Base-by-base conservation (phyloP, 2,797 vertebrate genomes). In the Alouatta caraya region DNA sequence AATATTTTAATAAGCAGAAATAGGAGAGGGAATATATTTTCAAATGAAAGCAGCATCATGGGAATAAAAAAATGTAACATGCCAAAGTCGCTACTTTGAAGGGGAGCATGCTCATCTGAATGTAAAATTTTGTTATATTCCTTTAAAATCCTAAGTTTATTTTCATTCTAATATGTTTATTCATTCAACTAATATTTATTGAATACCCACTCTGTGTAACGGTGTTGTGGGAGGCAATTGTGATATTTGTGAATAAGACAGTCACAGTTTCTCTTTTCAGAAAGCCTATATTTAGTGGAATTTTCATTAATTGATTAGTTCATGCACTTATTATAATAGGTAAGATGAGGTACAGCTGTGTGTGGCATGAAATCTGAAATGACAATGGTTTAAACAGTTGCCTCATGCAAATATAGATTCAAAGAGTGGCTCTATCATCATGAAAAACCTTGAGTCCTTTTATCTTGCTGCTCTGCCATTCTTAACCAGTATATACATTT, bases 1-100 rank as follows among this genome's bases (percentile, higher is more conserved):
- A 96, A 88, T 97, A 97, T 97, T 98, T 98, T 97, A 97, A 95
- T 96, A 96, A 95, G 44, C 5, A 90, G 81, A 70, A 94, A 84
- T 37, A 26, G n/a, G 39, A 75, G 83, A 91, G 28, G 55, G 80
- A 78, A 90, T 88, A 82, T 92, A 85, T 94, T 93, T 97, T 92
- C 67, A 97, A 88, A 85, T 55, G 80, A 81, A 79, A 97, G 50
- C 70, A 90, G 14, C 1, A 30, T 79, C 73, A 79, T 9, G 55
- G 2, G 37, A 81, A 97, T 97, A 82, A 96, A 93, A 96, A 96
- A 88, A 90, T 72, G 73, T 46, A 94, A 61, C 59, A 59, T 91
- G 84, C 67, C 48, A 85, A 94, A 79, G 59, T 39, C 64, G 17
- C 73, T 91, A 28, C 55, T 96, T 76, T 59, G n/a, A 90, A 92